Percentiles rank a stretch among this genome's conserved stretches.
These are phyloP conservation scores for Rhaphigaster nebulosa DNA, from an alignment of 2,888 invertebrate genomes.

Conservation along the genomic window DNA sequence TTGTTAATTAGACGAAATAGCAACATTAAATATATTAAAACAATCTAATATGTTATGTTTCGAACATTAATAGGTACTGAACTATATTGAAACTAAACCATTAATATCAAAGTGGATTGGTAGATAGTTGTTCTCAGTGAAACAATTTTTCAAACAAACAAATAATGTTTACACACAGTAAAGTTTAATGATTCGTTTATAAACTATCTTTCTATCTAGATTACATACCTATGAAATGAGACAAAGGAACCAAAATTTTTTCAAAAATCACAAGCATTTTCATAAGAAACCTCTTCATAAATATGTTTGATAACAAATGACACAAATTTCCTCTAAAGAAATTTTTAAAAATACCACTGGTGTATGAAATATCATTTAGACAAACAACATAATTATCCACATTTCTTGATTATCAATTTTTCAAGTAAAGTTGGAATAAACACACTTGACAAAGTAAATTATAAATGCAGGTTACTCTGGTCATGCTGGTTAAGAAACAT, in stretches of 20 bases:
- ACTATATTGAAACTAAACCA: not conserved
- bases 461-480: not conserved
- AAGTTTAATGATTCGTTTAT: not conserved
- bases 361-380: not conserved
- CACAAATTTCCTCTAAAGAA: constrained; percentile 9
- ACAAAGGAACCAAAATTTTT: constrained; percentile 27
- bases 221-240: constrained; percentile 43
- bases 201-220: not conserved
- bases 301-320: constrained; percentile 34
- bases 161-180: not conserved
- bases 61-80: not conserved
- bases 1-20: not conserved
- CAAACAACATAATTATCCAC: not conserved
- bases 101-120: not conserved
- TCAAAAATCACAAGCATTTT: constrained; percentile 42
- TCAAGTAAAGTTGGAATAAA: not conserved
- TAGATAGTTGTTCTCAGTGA: not conserved
- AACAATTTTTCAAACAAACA: not conserved
- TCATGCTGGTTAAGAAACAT: not conserved
- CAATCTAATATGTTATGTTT: not conserved
- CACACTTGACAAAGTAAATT: not conserved
- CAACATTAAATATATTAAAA: not conserved
- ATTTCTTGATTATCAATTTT: constrained; percentile 17
- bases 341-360: not conserved
- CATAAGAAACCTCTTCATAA: constrained; percentile 28